phyloP scores from a whole-genome alignment of 2,113 vertebrate species.

The Ascaphus truei region DNA sequence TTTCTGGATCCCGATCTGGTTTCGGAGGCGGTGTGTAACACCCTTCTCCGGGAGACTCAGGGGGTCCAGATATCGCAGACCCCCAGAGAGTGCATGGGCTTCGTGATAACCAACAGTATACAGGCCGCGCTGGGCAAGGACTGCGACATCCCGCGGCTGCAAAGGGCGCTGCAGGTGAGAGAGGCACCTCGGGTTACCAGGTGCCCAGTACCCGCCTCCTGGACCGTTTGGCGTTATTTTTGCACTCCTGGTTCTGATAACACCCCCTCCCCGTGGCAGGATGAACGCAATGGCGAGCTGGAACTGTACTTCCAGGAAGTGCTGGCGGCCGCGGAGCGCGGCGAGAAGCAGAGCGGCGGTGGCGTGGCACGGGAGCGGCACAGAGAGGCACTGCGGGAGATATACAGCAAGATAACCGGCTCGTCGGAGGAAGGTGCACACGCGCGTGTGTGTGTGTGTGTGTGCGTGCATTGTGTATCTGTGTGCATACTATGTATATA shows the following conservation, averaged over 20 bases:
- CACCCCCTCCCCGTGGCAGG: too few species aligned
- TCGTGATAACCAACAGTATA: conserved; percentile 70
- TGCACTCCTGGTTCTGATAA: too few species aligned
- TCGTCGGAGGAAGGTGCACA: conserved; percentile 52
- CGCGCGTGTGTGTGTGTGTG: not conserved
- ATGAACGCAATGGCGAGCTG: conserved; percentile 48
- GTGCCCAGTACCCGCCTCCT: too few species aligned
- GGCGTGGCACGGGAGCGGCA: conserved; percentile 41
- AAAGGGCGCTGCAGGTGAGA: conserved; percentile 69
- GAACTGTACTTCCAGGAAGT: conserved; percentile 80
- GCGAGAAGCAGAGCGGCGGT: conserved; percentile 37
- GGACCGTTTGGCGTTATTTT: too few species aligned
- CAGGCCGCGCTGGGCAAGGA: conserved; percentile 71
- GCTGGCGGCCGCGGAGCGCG: conserved; percentile 63
- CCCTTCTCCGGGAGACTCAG: conserved; percentile 66
- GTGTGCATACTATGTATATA: too few species aligned
- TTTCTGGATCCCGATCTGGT: conserved; percentile 84
- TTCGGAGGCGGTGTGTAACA: conserved; percentile 63
- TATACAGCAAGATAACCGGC: conserved; percentile 65
- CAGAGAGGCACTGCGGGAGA: conserved; percentile 59
- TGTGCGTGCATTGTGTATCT: too few species aligned
- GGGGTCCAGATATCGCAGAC: conserved; percentile 48
- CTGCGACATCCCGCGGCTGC: conserved; percentile 55
- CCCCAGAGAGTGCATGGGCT: conserved; percentile 65
- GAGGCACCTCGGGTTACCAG: too few species aligned